Percentiles rank a stretch among this genome's conserved stretches.
Conservation (phyloP, 2,797 vertebrate genomes). For the Avahi laniger region DNA sequence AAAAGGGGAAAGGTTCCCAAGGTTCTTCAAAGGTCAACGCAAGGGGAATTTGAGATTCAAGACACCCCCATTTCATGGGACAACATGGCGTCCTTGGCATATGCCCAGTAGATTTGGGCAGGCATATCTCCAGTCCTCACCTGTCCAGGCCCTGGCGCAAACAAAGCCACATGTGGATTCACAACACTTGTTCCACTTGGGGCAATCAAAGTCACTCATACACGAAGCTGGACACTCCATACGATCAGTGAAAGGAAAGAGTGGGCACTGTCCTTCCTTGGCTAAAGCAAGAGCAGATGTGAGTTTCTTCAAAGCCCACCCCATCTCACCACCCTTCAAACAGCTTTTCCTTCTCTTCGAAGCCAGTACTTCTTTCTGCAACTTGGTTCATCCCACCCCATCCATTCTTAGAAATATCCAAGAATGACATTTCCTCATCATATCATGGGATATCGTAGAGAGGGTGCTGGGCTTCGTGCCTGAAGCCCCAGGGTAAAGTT, state of each 20-base stretch:
- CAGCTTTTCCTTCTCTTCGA: background rate
- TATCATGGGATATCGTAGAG: background rate
- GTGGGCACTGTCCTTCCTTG: slow-evolving; percentile 58
- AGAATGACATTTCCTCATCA: background rate
- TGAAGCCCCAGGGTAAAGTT: background rate
- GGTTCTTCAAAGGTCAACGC: background rate
- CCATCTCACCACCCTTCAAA: background rate
- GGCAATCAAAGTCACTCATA: slow-evolving; percentile 59
- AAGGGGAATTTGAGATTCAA: background rate
- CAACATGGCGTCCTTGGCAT: background rate
- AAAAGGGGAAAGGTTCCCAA: background rate
- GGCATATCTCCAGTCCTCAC: slow-evolving; percentile 8
- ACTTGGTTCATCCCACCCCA: background rate
- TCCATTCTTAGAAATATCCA: no score
- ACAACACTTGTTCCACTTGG: slow-evolving; percentile 36
- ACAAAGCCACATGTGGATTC: slow-evolving; percentile 66
- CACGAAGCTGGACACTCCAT: background rate
- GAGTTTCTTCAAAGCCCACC: background rate
- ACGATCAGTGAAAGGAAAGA: slow-evolving; percentile 17
- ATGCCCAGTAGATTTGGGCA: background rate
- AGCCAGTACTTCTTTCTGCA: background rate
- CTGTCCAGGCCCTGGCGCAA: slow-evolving; percentile 21
- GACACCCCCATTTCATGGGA: background rate
- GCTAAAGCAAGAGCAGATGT: slow-evolving; percentile 59
- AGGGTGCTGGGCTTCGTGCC: background rate